phyloP scores from a whole-genome alignment of 1,140 invertebrate genomes.

The Scaptodrosophila lebanonensis region DNA sequence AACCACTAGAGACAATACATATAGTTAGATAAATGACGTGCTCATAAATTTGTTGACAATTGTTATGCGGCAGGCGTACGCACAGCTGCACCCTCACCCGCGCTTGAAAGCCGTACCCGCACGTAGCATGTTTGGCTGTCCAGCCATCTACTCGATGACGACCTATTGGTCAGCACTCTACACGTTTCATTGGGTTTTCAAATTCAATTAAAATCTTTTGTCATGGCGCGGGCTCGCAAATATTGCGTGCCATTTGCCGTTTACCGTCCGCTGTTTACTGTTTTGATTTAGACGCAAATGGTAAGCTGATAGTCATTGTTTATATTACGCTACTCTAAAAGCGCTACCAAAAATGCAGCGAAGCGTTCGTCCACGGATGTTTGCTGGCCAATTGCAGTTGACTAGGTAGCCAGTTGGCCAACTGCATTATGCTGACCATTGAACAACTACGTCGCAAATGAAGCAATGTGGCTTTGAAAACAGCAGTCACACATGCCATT shows the following conservation, averaged over 20 bases:
- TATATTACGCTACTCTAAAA: conserved; percentile 10
- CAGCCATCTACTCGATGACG: too few relatives aligned
- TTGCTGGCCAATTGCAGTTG: conserved; percentile 46
- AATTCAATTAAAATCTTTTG: conserved; percentile 76
- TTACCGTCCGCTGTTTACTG: too few relatives aligned
- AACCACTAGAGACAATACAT: conserved; percentile 26
- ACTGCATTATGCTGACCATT: conserved; percentile 14
- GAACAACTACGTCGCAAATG: conserved; percentile 23
- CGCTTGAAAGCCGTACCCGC: conserved; percentile 17
- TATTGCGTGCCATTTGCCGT: background rate
- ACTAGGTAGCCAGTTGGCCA: conserved; percentile 9
- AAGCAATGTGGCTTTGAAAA: conserved; percentile 34
- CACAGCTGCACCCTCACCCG: conserved; percentile 33
- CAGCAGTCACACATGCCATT: conserved; percentile 22
- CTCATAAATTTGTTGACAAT: conserved; percentile 74
- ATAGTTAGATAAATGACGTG: conserved; percentile 50
- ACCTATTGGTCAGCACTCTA: too few relatives aligned
- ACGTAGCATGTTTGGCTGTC: too few relatives aligned
- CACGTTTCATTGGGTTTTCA: conserved; percentile 70
- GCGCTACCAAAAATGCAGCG: conserved; percentile 38
- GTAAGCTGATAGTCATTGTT: conserved; percentile 20
- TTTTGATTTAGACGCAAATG: too few relatives aligned
- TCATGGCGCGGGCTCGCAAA: conserved; percentile 30
- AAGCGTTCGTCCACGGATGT: conserved; percentile 42
- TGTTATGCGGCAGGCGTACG: conserved; percentile 67